Evolutionary conservation across 2,888 invertebrate species (phyloP).

Genomic region (Elmis aenea): DNA sequence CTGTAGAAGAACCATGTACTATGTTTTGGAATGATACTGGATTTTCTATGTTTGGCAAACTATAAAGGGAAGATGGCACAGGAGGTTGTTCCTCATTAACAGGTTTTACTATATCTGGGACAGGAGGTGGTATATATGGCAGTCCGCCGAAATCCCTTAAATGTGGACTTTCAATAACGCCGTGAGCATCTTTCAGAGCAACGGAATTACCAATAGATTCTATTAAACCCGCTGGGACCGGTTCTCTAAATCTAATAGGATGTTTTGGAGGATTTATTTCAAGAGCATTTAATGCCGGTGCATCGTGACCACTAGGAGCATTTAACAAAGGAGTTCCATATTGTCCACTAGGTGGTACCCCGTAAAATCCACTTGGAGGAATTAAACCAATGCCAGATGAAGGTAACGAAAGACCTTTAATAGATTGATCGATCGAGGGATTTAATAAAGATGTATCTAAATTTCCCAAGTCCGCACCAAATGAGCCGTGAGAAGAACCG

Average conservation of each 20-base stretch:
- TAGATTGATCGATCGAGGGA: conserved; percentile 13
- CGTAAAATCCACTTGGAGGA: conserved; percentile 59
- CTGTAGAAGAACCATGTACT: conserved; percentile 32
- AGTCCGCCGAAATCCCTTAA: conserved; percentile 38
- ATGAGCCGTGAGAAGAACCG: conserved; percentile 48
- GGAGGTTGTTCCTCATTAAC: conserved; percentile 46
- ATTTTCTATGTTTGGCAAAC: conserved; percentile 49
- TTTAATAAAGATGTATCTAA: conserved; percentile 12
- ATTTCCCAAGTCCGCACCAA: conserved; percentile 21
- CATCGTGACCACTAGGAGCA: conserved; percentile 5
- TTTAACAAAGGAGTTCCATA: conserved; percentile 44
- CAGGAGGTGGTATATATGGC: conserved; percentile 61
- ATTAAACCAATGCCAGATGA: conserved; percentile 46
- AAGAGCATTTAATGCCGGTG: conserved; percentile 35
- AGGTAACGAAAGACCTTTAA: conserved; percentile 6
- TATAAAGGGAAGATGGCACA: conserved; percentile 51
- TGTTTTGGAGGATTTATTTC: conserved; percentile 51
- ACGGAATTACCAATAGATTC: conserved; percentile 61
- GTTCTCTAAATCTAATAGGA: conserved; percentile 69
- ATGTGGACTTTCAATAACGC: conserved; percentile 51
- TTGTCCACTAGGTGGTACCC: conserved; percentile 53
- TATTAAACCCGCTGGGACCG: conserved; percentile 65
- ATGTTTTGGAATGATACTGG: conserved; percentile 50
- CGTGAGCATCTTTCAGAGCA: conserved; percentile 57
- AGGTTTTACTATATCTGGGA: conserved; percentile 47